These are phyloP conservation scores for Morphnarchus princeps DNA, from an alignment of 2,113 vertebrate species.

Conservation along the genomic window DNA sequence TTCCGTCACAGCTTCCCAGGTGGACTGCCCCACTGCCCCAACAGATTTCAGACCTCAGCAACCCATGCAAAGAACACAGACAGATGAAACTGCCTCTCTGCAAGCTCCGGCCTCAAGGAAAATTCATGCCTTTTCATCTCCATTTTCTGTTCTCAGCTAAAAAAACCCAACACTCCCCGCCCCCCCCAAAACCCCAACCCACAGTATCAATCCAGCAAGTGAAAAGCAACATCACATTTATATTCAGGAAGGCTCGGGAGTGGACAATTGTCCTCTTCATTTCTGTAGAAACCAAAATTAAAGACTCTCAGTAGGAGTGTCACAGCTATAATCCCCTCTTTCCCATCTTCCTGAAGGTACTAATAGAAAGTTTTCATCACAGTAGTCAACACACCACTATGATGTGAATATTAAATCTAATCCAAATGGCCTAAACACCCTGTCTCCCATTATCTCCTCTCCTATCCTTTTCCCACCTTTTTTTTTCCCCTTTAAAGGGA, in stretches of 20 bases:
- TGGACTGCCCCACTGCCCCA: accelerated
- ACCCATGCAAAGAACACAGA: accelerated
- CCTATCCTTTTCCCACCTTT: not conserved
- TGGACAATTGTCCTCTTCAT: slow-evolving; percentile 4
- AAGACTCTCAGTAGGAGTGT: slow-evolving; percentile 24
- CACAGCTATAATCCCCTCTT: not conserved
- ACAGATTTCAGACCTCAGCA: not conserved
- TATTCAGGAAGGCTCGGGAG: not conserved
- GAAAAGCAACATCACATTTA: slow-evolving; percentile 7
- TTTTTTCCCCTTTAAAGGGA: not conserved
- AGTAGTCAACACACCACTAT: not conserved
- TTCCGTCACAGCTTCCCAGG: not conserved
- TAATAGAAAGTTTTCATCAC: not conserved
- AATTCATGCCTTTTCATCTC: not conserved
- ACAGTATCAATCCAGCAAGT: not conserved
- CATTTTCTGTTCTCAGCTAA: not conserved
- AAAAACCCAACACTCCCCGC: too few species aligned
- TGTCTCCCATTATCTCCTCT: not conserved
- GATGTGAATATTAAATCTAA: not conserved
- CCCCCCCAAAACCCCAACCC: not conserved
- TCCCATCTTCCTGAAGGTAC: not conserved
- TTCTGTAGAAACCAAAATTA: slow-evolving; percentile 12
- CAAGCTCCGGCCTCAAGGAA: not conserved
- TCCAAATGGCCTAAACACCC: not conserved
- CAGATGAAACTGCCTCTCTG: not conserved